Conservation (phyloP, 2,888 invertebrate genomes). For the Coelopa pilipes region DNA sequence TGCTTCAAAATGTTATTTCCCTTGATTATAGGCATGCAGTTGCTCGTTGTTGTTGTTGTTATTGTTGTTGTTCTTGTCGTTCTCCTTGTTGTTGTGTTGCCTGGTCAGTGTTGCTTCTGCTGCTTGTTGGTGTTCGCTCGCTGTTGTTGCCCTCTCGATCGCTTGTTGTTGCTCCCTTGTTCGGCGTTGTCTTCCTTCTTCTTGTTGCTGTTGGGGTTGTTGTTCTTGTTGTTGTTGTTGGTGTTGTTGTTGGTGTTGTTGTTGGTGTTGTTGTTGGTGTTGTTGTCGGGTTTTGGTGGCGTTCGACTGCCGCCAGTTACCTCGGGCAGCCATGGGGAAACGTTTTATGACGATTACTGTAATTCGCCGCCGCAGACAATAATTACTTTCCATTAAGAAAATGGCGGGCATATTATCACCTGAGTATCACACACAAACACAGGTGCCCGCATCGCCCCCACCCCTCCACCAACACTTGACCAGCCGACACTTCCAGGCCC, state of each 20-base stretch:
- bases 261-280: conserved; percentile 36
- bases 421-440: conserved; percentile 60
- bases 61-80: conserved; percentile 39
- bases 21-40: conserved; percentile 38
- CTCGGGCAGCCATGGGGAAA: conserved; percentile 65
- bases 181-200: conserved; percentile 40
- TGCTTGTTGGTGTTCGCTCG: too few relatives aligned
- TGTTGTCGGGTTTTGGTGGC: conserved; percentile 32
- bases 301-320: conserved; percentile 45
- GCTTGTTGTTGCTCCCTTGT: conserved; percentile 41
- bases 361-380: conserved; percentile 64
- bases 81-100: too few relatives aligned
- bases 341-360: conserved; percentile 65
- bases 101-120: too few relatives aligned
- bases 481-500: too few relatives aligned
- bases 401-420: conserved; percentile 67
- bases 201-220: conserved; percentile 39
- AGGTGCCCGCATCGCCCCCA: conserved; percentile 26
- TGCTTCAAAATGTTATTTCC: conserved; percentile 66
- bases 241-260: conserved; percentile 36
- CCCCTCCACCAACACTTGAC: too few relatives aligned
- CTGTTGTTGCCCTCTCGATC: too few relatives aligned
- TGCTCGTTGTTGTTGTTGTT: conserved; percentile 42
- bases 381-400: conserved; percentile 66
- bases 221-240: conserved; percentile 42